Conservation (phyloP, 1,140 invertebrate species). For the Eurosta solidaginis region DNA sequence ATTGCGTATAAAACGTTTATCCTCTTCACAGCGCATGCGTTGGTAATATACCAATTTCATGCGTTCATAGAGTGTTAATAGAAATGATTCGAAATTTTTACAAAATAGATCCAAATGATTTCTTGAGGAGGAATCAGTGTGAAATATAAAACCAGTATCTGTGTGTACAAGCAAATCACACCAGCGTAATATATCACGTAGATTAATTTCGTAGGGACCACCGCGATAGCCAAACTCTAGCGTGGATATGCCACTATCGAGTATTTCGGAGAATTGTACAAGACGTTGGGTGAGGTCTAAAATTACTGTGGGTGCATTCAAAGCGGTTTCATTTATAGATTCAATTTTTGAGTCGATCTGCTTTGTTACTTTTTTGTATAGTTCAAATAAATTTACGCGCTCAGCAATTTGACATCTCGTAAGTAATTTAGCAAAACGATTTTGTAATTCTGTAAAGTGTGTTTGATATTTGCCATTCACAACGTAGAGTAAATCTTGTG, state of each 20-base stretch:
- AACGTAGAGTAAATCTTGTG: slow-evolving; percentile 72
- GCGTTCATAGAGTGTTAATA: slow-evolving; percentile 52
- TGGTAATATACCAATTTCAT: slow-evolving; percentile 59
- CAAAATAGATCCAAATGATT: slow-evolving; percentile 13
- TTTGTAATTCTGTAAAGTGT: slow-evolving; percentile 42
- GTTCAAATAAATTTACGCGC: slow-evolving; percentile 44
- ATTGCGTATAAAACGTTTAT: slow-evolving; percentile 51
- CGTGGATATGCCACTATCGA: slow-evolving; percentile 69
- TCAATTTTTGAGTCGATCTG: neutral
- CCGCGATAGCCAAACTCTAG: slow-evolving; percentile 76
- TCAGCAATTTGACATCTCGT: neutral
- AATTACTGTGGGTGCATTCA: neutral
- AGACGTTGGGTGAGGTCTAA: slow-evolving; percentile 71
- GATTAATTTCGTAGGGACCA: slow-evolving; percentile 95
- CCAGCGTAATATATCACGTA: slow-evolving; percentile 94
- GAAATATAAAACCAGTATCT: slow-evolving; percentile 46
- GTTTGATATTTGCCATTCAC: slow-evolving; percentile 47
- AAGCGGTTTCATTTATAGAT: neutral
- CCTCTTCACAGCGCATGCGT: slow-evolving; percentile 55
- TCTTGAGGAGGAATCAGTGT: neutral
- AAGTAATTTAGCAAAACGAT: neutral
- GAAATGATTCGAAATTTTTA: slow-evolving; percentile 43
- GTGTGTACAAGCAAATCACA: slow-evolving; percentile 66
- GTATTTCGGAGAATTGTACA: slow-evolving; percentile 78
- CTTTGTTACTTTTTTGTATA: slow-evolving; percentile 25